These are phyloP conservation scores for Bombus superbus DNA, from an alignment of 1,140 invertebrate genomes.

Conservation along the genomic window DNA sequence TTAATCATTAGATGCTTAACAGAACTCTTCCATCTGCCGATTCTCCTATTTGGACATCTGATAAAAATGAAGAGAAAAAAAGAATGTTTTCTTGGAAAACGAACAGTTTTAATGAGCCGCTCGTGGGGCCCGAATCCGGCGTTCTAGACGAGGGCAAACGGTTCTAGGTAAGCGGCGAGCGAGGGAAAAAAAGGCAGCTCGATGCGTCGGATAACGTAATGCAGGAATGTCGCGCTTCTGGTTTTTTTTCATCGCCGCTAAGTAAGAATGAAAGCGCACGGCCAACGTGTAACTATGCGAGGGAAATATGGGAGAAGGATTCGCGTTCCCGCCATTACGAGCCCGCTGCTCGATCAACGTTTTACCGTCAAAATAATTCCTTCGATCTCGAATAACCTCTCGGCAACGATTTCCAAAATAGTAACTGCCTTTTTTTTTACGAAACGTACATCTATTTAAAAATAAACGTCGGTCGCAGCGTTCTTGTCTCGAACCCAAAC, in stretches of 20 bases:
- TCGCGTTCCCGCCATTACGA: background rate
- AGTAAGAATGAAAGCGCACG: conserved; percentile 51
- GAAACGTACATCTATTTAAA: background rate
- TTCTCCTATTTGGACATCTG: background rate
- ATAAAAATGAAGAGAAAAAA: background rate
- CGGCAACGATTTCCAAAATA: background rate
- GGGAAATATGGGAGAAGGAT: conserved; percentile 53
- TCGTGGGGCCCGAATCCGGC: conserved; percentile 5
- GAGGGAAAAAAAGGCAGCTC: conserved; percentile 16
- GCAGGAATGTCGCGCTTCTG: conserved; percentile 67
- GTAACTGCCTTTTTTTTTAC: background rate
- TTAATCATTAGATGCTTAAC: too few relatives aligned
- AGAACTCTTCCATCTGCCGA: background rate
- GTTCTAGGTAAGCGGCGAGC: conserved; percentile 29
- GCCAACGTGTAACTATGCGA: conserved; percentile 61
- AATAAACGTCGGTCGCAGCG: background rate
- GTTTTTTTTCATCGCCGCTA: conserved; percentile 52
- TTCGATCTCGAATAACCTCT: background rate
- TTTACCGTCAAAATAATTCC: background rate
- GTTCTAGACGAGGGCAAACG: conserved; percentile 32
- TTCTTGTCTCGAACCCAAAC: background rate
- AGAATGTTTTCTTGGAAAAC: background rate
- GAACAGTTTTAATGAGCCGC: conserved; percentile 15
- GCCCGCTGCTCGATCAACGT: background rate
- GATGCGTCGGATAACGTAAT: conserved; percentile 59